phyloP scores from a whole-genome alignment of 2,888 invertebrate genomes.

The Apamea monoglypha region DNA sequence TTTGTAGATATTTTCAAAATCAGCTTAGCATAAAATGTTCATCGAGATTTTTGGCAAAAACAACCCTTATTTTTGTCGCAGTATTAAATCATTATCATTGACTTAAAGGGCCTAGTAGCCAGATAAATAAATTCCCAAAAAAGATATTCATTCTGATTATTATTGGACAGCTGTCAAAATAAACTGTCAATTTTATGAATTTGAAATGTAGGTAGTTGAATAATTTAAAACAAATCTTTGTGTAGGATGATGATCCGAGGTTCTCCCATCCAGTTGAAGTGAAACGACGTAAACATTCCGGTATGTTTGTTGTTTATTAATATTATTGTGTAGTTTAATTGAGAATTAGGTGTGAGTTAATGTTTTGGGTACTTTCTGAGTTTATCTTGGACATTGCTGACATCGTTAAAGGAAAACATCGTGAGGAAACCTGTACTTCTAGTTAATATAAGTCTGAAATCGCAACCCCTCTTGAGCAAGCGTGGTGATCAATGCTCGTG shows the following conservation, averaged over 20 bases:
- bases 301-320: slow-evolving; percentile 60
- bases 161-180: neutral
- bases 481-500: too few relatives aligned
- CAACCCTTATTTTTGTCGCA: neutral
- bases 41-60: neutral
- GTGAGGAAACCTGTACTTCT: too few relatives aligned
- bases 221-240: slow-evolving; percentile 11
- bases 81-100: neutral
- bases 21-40: neutral
- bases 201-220: slow-evolving; percentile 44
- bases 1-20: neutral
- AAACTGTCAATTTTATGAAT: neutral
- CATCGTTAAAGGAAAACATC: too few relatives aligned
- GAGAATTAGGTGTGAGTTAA: too few relatives aligned
- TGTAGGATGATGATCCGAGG: slow-evolving; percentile 73
- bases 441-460: too few relatives aligned
- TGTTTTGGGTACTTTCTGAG: neutral
- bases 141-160: neutral
- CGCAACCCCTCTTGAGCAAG: too few relatives aligned
- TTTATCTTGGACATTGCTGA: neutral
- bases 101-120: neutral
- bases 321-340: neutral
- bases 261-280: slow-evolving; percentile 75
- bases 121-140: neutral
- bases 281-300: slow-evolving; percentile 70